A percentile compares a stretch with the other conserved stretches of the same genome.
Evolutionary conservation across 2,797 vertebrate species (phyloP).

Genomic region (Phrynocephalus vlangalii): DNA sequence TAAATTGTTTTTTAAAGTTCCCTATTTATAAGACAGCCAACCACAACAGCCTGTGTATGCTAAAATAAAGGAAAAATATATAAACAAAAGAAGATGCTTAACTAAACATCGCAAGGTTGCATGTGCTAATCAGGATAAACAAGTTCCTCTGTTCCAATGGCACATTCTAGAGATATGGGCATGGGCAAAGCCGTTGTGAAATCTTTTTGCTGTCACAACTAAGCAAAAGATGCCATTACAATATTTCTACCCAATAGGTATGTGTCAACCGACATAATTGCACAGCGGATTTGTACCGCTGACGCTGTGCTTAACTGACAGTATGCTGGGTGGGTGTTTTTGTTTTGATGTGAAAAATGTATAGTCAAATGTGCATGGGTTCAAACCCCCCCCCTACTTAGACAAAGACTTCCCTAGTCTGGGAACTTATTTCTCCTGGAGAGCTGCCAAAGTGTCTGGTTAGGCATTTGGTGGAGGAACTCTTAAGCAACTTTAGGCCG

Average conservation of each 20-base stretch:
- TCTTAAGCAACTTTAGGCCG: background rate
- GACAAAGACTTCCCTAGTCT: background rate
- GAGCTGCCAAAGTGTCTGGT: conserved; percentile 1
- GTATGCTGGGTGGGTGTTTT: background rate
- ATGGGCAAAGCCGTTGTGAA: background rate
- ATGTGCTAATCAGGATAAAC: fast-evolving
- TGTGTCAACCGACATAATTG: conserved; percentile 42
- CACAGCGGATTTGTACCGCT: conserved; percentile 28
- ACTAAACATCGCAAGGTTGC: conserved; percentile 6
- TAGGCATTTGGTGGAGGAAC: background rate
- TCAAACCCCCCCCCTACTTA: background rate
- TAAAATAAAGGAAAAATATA: conserved; percentile 21
- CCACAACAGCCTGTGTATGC: conserved; percentile 25
- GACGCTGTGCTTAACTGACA: background rate
- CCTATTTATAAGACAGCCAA: conserved; percentile 43
- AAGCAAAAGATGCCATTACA: conserved; percentile 25
- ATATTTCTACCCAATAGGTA: conserved; percentile 24
- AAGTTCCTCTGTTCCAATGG: conserved; percentile 4
- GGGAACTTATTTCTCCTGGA: background rate
- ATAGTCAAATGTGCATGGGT: background rate
- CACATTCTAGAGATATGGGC: conserved; percentile 1
- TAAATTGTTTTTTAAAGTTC: conserved; percentile 49
- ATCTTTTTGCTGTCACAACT: background rate
- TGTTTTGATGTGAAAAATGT: background rate
- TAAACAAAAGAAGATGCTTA: conserved; percentile 31